Base-by-base conservation (phyloP, 2,113 vertebrate species). In the Phasianus colchicus region DNA sequence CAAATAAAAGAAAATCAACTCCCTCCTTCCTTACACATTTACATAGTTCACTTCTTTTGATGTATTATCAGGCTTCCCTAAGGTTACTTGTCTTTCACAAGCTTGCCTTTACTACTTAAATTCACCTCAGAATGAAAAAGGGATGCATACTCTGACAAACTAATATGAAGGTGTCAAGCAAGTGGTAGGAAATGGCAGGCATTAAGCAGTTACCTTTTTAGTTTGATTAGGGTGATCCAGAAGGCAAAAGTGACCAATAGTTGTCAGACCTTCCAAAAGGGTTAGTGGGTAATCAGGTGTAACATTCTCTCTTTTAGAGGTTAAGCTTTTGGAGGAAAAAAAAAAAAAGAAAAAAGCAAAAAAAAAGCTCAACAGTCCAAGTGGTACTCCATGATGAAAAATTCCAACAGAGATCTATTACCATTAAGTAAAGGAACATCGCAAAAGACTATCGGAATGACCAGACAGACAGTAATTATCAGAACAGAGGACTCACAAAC, bases 221-320 rank as follows among this genome's bases (percentile, higher is more conserved):
- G 77, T 91, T 75, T 97, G 97, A n/a, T 77, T 95, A 66, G 97
- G 93, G 55, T 98, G 98, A 90, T 99, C 99, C 96, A 99, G 94
- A 48, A 99, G 98, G 96, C 99, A 99, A 82, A 98, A 99, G 92
- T 99, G 99, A 84, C 98, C 97, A 32, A 99, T 99, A 63, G 98
- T 98, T 64, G 99, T 99, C 71, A 99, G 98, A 22, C 99, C 99
- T 97, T 99, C 99, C 67, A 99, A 89, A 34, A 99, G 98, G 36
- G 99, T 99, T 43, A 99, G 97, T 29, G 99, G 98, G 80, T 99
- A 99, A 97, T 99, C 99, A 34, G 99, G 99, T 3, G 99, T 98
- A 82, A 99, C 98, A 89, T 99, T 99, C 96, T 99, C 99, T 90
- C 96, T 98, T 97, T 98, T 99, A 40, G 97, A 97, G 94, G 97